A percentile compares a stretch with the other conserved stretches of the same genome.
These are phyloP conservation scores for Chloroceryle aenea DNA, from an alignment of 2,113 vertebrate species.

Conservation along the genomic window DNA sequence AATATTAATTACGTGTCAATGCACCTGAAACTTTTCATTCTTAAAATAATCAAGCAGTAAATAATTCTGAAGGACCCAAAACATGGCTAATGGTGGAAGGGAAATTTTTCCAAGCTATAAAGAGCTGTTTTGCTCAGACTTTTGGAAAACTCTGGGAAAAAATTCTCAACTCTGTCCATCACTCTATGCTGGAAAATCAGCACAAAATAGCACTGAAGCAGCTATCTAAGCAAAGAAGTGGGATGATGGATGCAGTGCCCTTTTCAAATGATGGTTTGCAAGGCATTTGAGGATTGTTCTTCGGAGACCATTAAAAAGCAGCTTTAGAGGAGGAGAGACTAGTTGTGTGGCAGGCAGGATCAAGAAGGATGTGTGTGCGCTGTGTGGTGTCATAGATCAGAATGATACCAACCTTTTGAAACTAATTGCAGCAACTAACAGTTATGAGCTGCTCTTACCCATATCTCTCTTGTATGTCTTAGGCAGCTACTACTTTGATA, in stretches of 20 bases:
- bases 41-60: conserved; percentile 12
- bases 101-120: background rate
- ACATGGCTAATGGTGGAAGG: background rate
- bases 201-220: background rate
- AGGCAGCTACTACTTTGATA: conserved; percentile 16
- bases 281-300: conserved; percentile 55
- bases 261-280: conserved; percentile 23
- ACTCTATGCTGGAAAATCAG: conserved; percentile 7
- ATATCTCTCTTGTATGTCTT: background rate
- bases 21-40: background rate
- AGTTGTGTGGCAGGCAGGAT: conserved; percentile 31
- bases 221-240: conserved; percentile 16
- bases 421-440: conserved; percentile 18
- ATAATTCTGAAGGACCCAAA: background rate
- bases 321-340: conserved; percentile 22
- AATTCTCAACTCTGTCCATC: background rate
- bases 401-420: conserved; percentile 36
- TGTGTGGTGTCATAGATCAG: conserved; percentile 39
- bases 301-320: conserved; percentile 37
- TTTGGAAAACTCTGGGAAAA: background rate
- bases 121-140: background rate
- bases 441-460: background rate
- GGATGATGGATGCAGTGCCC: conserved; percentile 52
- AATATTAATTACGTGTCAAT: conserved; percentile 20
- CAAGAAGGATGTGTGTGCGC: conserved; percentile 37